Evolutionary conservation across 2,797 vertebrate genomes (phyloP), one percentile per base, ranked within the genome.

Genomic region (Orestias chungarensis): DNA sequence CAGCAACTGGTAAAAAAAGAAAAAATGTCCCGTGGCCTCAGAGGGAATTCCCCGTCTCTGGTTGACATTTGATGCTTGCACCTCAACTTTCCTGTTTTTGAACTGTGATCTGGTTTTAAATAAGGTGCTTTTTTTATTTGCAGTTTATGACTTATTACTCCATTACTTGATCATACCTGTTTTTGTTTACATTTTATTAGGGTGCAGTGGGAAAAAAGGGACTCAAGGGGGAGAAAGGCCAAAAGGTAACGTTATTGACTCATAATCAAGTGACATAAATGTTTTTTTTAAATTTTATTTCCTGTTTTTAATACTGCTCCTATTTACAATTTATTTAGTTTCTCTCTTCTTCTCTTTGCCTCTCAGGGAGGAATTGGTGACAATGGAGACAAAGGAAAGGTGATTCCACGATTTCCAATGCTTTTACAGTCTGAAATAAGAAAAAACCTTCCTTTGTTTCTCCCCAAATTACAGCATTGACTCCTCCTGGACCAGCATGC

Each of bases 321-420:
- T 4, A 27, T 25, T 72, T 18, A 23, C 3, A 40, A 1, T 64
- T 40, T 6, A 47, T 3, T 7, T 9, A n/a, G 2, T 18, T 0
- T 0, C 0, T 70, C 73, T 25, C 20, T 29, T 80, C 23, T 27
- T 9, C 68, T 17, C 64, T 23, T 75, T 65, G 46, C 66, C 49
- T 76, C 29, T 81, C 84, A 96, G 95, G 94, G 90, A 54, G 62
- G 72, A 20, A 1, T 1, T 2, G 95, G 93, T 9, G 80, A 79
- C 23, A 73, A 35, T 7, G 95, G 95, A 67, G 93, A 96, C 79
- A 95, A 95, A 90, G 95, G 95, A 82, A 87, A 93, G 93, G 95
- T 95, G 40, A 6, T 64, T 15, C 15, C 1, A 4, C 29, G 1
- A 4, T 73, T 76, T 78, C 0, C 1, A 27, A 59, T 68, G 84